Evolutionary conservation across 2,888 invertebrate species (phyloP).

Genomic region (Neoascia interrupta): DNA sequence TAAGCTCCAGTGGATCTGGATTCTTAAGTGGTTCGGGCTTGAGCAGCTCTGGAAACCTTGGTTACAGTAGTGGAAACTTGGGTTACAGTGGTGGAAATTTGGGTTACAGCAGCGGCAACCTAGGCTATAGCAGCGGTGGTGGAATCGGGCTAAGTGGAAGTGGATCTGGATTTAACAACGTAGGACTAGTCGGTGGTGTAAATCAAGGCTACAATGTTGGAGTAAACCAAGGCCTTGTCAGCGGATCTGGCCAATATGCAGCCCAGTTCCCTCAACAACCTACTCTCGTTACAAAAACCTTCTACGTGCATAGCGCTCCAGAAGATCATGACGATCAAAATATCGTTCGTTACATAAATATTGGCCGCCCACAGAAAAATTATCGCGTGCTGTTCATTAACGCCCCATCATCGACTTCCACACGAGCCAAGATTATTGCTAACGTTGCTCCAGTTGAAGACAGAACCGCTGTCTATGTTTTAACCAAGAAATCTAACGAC

Average conservation of each 20-base stretch:
- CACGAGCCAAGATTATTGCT: conserved; percentile 76
- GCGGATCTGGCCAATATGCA: conserved; percentile 19
- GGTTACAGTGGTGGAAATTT: conserved; percentile 26
- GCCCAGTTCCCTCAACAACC: conserved; percentile 13
- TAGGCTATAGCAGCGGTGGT: conserved; percentile 57
- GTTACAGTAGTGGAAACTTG: neutral
- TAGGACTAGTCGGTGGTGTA: neutral
- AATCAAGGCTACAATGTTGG: conserved; percentile 5
- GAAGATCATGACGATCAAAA: conserved; percentile 77
- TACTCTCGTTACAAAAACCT: conserved; percentile 76
- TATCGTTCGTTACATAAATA: conserved; percentile 76
- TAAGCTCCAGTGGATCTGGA: neutral
- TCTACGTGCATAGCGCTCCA: conserved; percentile 78
- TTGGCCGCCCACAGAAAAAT: conserved; percentile 76
- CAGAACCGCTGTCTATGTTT: conserved; percentile 78
- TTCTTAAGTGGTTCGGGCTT: too few species aligned
- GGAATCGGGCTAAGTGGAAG: conserved; percentile 34
- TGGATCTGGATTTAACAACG: neutral
- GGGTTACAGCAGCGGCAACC: conserved; percentile 42
- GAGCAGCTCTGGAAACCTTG: neutral
- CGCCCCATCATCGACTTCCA: conserved; percentile 75
- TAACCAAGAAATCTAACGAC: conserved; percentile 76
- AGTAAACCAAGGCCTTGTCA: neutral
- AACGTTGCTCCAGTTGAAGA: conserved; percentile 77
- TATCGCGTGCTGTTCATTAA: conserved; percentile 78